Evolutionary conservation across 2,113 vertebrate species (phyloP).

Genomic region (Cyphomyrus plagiostoma): DNA sequence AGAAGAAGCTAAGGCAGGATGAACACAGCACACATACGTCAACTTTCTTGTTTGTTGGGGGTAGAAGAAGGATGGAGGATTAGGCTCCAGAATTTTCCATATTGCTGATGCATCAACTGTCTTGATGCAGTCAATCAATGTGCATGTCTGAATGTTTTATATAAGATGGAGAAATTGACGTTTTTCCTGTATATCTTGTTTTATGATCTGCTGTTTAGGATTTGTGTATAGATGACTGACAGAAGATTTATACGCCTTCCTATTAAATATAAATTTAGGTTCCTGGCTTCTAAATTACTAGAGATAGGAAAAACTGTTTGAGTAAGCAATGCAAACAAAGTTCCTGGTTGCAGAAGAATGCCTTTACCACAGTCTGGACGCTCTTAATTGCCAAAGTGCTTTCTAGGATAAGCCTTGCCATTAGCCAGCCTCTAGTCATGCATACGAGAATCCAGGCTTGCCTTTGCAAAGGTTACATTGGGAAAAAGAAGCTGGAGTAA

Average conservation of each 20-base stretch:
- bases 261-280: conserved; percentile 33
- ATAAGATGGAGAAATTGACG: neutral
- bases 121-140: neutral
- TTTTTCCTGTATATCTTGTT: neutral
- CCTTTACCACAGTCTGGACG: conserved; percentile 48
- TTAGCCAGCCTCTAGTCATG: conserved; percentile 38
- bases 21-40: neutral
- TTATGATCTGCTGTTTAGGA: conserved; percentile 23
- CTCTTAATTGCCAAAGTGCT: conserved; percentile 61
- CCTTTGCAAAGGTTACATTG: conserved; percentile 40
- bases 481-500: conserved; percentile 32
- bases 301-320: conserved; percentile 55
- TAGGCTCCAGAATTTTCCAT: neutral
- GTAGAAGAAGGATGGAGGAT: neutral
- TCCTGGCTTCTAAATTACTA: conserved; percentile 56
- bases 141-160: neutral
- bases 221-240: conserved; percentile 41
- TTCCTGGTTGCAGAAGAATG: conserved; percentile 33
- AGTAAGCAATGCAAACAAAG: conserved; percentile 52
- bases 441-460: conserved; percentile 16
- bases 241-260: conserved; percentile 15
- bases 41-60: neutral
- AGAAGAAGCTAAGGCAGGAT: neutral
- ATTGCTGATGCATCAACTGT: conserved; percentile 34
- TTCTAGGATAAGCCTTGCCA: conserved; percentile 37